Conservation (phyloP, 2,113 vertebrate genomes). For the Pristiophorus japonicus region DNA sequence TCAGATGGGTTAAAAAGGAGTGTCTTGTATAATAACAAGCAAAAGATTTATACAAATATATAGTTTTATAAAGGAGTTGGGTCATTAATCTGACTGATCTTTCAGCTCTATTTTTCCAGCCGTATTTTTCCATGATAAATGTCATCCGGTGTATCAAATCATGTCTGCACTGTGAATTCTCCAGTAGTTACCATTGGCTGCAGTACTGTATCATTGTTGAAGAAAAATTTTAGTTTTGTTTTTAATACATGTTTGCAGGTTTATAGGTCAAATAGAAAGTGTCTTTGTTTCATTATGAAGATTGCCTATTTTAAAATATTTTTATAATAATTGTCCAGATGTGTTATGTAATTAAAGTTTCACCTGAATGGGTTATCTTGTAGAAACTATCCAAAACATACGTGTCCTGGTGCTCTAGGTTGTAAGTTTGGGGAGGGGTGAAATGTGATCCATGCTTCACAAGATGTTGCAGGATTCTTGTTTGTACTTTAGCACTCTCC, state of each 20-base stretch:
- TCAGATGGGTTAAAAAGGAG: neutral
- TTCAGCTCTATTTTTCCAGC: slow-evolving; percentile 13
- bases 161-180: neutral
- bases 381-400: neutral
- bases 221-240: neutral
- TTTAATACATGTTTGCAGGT: neutral
- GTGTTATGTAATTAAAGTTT: neutral
- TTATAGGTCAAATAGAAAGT: neutral
- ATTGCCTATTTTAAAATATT: neutral
- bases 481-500: neutral
- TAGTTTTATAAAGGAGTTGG: neutral
- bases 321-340: neutral
- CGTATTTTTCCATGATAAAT: neutral
- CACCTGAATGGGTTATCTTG: neutral
- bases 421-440: neutral
- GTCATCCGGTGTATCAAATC: neutral
- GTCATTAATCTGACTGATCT: slow-evolving; percentile 7
- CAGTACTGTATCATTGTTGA: neutral
- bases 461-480: neutral
- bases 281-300: neutral
- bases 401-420: neutral
- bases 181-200: neutral
- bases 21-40: neutral
- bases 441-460: neutral
- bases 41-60: neutral